Percentiles rank a stretch among this genome's conserved stretches.
Conservation (phyloP, 2,113 vertebrate species). For the Axis porcinus region DNA sequence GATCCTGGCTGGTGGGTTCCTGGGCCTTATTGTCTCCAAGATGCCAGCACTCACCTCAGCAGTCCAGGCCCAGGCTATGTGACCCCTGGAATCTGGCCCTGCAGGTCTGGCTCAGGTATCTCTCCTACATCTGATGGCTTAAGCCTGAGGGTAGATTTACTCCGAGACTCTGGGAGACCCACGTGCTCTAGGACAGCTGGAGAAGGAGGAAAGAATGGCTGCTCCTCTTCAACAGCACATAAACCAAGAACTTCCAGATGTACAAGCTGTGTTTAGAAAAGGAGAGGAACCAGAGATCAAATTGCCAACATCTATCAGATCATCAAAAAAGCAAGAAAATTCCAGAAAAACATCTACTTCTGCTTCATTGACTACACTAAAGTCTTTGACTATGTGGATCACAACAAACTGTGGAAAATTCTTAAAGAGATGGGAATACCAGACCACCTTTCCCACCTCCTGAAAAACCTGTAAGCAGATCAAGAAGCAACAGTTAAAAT, state of each 20-base stretch:
- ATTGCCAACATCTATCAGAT: neutral
- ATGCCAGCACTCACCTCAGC: neutral
- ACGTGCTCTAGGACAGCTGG: neutral
- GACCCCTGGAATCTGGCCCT: neutral
- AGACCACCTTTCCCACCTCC: neutral
- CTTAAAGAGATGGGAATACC: neutral
- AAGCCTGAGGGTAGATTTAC: neutral
- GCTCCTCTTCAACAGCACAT: neutral
- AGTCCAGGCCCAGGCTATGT: neutral
- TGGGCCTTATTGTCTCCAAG: neutral
- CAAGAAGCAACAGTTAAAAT: neutral
- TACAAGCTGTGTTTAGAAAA: neutral
- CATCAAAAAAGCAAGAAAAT: neutral
- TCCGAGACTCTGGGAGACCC: neutral
- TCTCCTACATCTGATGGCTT: accelerated
- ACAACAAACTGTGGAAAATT: neutral
- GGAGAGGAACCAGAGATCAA: neutral
- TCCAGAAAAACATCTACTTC: neutral
- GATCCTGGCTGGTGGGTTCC: neutral
- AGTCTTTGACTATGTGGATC: neutral
- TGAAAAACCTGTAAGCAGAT: neutral
- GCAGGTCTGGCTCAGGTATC: neutral
- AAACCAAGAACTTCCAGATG: neutral
- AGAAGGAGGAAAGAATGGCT: neutral
- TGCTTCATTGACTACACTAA: neutral